Evolutionary conservation across 2,113 vertebrate species (phyloP).

Genomic region (Malurus cyaneus): DNA sequence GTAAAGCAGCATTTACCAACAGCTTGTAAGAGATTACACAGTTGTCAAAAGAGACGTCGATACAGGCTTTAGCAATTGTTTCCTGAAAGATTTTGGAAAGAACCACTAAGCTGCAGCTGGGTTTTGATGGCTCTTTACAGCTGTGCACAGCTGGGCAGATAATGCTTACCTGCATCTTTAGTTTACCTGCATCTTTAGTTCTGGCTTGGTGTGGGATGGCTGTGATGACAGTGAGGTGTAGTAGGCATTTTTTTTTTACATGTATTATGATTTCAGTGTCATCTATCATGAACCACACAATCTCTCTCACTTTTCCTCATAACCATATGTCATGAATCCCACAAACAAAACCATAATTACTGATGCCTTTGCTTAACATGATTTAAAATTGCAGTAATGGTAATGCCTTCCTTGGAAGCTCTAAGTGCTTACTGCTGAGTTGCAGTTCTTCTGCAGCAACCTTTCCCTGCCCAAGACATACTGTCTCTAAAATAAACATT

Average conservation of each 20-base stretch:
- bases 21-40: conserved; percentile 7
- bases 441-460: not conserved
- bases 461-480: not conserved
- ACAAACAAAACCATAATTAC: conserved; percentile 34
- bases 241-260: not conserved
- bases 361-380: conserved; percentile 7
- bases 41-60: conserved; percentile 27
- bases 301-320: conserved; percentile 28
- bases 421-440: not conserved
- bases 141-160: not conserved
- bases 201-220: not conserved
- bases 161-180: not conserved
- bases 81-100: not conserved
- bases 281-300: not conserved
- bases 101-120: not conserved
- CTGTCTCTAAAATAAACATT: not conserved
- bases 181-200: not conserved
- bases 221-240: not conserved
- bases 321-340: not conserved
- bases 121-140: not conserved
- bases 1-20: conserved; percentile 17
- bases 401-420: not conserved
- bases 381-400: conserved; percentile 8
- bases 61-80: not conserved
- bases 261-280: not conserved